phyloP scores from a whole-genome alignment of 2,113 vertebrate species.

The Dromaius novaehollandiae region DNA sequence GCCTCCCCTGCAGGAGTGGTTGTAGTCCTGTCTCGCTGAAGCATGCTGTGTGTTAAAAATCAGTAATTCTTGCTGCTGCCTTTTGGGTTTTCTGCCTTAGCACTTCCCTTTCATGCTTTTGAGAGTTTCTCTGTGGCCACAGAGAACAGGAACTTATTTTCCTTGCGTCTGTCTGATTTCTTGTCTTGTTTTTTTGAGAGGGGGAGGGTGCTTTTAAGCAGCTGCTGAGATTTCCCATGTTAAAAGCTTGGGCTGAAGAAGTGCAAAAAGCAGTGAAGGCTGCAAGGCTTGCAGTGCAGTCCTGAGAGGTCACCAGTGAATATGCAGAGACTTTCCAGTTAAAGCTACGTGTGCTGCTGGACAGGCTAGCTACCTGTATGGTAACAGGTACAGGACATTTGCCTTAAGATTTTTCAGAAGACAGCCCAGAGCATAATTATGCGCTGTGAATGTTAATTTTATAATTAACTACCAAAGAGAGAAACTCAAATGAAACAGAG shows the following conservation, averaged over 20 bases:
- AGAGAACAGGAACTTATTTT: not conserved
- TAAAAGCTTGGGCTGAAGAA: not conserved
- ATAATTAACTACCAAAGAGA: not conserved
- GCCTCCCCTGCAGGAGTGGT: rapidly evolving
- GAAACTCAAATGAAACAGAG: not conserved
- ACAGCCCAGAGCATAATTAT: not conserved
- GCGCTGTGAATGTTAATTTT: not conserved
- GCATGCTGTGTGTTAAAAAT: rapidly evolving
- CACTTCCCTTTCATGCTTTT: rapidly evolving
- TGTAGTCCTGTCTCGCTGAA: too few species aligned
- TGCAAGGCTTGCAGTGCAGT: rapidly evolving
- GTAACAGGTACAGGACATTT: not conserved
- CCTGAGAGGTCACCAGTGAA: not conserved
- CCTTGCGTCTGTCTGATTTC: not conserved
- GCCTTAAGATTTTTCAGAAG: not conserved
- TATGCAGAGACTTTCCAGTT: rapidly evolving
- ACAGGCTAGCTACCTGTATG: not conserved
- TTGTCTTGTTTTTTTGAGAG: not conserved
- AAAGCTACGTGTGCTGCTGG: not conserved
- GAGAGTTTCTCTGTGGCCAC: not conserved
- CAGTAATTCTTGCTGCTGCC: rapidly evolving
- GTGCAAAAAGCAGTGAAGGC: rapidly evolving
- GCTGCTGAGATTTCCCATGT: not conserved
- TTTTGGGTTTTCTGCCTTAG: rapidly evolving
- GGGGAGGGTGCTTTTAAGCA: rapidly evolving